phyloP scores from a whole-genome alignment of 2,888 invertebrate genomes.

The Thecocarcelia acutangulata region DNA sequence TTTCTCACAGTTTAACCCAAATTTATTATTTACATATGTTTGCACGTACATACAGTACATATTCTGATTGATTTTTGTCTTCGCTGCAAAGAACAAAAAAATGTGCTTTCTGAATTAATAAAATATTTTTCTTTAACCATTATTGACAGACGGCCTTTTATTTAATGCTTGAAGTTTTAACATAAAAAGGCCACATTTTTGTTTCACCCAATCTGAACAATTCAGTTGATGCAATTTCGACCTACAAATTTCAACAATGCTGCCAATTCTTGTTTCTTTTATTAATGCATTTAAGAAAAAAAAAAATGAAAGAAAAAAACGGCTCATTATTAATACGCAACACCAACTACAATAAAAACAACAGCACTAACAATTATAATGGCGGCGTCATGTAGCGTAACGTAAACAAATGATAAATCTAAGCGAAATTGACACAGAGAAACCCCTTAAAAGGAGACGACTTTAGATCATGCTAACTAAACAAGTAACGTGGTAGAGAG shows the following conservation, averaged over 20 bases:
- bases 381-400: conserved; percentile 52
- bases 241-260: conserved; percentile 39
- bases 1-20: conserved; percentile 65
- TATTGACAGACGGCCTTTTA: conserved; percentile 61
- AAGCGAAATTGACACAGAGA: neutral
- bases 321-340: conserved; percentile 53
- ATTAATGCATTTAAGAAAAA: conserved; percentile 3
- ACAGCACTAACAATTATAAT: conserved; percentile 28
- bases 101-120: neutral
- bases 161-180: conserved; percentile 32
- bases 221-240: conserved; percentile 33
- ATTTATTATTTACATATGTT: conserved; percentile 16
- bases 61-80: conserved; percentile 38
- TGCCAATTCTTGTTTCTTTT: neutral
- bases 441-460: neutral
- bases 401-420: conserved; percentile 36
- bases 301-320: too few species aligned
- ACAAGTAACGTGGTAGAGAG: neutral
- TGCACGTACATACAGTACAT: too few species aligned
- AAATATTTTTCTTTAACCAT: conserved; percentile 36
- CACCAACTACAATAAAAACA: conserved; percentile 20
- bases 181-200: neutral
- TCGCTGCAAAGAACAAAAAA: neutral
- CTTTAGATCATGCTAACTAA: neutral
- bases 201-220: neutral